Evolutionary conservation across 2,113 vertebrate species (phyloP), one percentile per base, ranked within the genome.

Genomic region (Petromus typicus): DNA sequence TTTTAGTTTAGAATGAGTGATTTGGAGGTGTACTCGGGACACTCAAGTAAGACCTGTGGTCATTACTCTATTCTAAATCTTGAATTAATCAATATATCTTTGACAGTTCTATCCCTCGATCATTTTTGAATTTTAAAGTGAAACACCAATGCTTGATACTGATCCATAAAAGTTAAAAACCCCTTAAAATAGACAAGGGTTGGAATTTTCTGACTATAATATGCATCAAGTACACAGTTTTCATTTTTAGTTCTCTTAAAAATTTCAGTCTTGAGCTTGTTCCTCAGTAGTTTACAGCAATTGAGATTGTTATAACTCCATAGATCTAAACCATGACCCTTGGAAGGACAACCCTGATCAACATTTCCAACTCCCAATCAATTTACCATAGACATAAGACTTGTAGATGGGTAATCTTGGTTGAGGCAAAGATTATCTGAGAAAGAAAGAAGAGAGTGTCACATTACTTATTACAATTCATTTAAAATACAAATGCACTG

Each of bases 201-300:
- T 84, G 14, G 7, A 6, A 89, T 63, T 63, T 57, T n/a, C 30
- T 86, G 27, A 59, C 3, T 7, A 43, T 83, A 92, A 1, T 3
- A 7, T 34, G 2, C 6, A 59, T 67, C 8, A 78, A 61, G 7
- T 40, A 3, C 18, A 23, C 27, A 56, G 12, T 22, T 81, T 48
- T 81, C 48, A 85, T 40, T 84, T 69, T 79, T 91, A 84, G 43
- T 64, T 7, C 11, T 67, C 34, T 80, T n/a, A 6, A 43, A 83
- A 75, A 84, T 84, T 79, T 79, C 25, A n/a, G 63, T 66, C 23
- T 86, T 64, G 48, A 59, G 78, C 25, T 91, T 82, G 87, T 83
- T 69, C 27, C 20, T 56, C 23, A 63, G 4, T 57, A 2, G 12
- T 66, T 84, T 85, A 22, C n/a, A 51, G 22, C 4, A 66, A 83